These are phyloP conservation scores for Cyclargus thomasi DNA, from an alignment of 1,140 invertebrate species.

Conservation along the genomic window DNA sequence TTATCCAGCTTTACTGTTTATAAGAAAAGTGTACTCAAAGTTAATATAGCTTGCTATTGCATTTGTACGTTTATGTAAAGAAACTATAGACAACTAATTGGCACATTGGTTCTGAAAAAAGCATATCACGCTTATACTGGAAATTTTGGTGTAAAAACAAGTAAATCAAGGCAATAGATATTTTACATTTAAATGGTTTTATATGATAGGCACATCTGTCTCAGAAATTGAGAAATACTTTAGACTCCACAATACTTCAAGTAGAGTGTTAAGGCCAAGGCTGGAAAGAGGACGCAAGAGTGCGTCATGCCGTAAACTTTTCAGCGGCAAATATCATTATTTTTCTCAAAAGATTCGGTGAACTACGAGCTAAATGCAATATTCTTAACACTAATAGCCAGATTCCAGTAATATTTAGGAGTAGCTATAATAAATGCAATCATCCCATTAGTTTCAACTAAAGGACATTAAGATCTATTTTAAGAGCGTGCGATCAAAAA, in stretches of 20 bases:
- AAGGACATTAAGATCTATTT: constrained; percentile 22
- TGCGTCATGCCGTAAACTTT: neutral
- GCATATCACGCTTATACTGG: neutral
- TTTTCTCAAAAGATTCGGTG: neutral
- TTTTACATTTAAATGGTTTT: neutral
- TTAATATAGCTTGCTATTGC: no score
- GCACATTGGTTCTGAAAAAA: neutral
- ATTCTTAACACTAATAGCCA: constrained; percentile 38
- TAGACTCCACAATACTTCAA: neutral
- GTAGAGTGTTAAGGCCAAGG: neutral
- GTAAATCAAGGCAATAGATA: neutral
- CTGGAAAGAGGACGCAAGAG: neutral
- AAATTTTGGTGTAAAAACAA: neutral
- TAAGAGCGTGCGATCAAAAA: constrained; percentile 40
- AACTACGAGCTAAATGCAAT: constrained; percentile 19
- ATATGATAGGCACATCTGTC: neutral
- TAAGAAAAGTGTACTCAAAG: no score
- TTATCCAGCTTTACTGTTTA: no score
- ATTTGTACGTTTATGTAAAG: neutral
- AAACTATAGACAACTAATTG: neutral
- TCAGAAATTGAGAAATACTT: neutral
- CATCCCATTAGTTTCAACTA: constrained; percentile 36
- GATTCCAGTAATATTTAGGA: constrained; percentile 44
- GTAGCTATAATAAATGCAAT: constrained; percentile 56
- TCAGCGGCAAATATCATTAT: neutral